Evolutionary conservation across 2,113 vertebrate genomes (phyloP).

Genomic region (Callipepla squamata): DNA sequence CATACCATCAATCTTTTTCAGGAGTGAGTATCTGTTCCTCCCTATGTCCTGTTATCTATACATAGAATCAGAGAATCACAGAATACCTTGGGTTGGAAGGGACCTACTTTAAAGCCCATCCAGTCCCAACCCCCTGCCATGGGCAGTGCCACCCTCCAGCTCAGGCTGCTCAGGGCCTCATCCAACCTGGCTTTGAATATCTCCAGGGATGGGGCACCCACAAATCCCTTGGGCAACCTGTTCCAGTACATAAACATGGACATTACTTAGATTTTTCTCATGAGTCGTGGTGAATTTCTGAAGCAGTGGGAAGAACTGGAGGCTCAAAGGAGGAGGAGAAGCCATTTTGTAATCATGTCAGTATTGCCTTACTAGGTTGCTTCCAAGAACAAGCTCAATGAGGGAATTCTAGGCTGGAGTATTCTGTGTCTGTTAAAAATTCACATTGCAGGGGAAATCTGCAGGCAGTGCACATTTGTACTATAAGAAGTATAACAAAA

Average conservation of each 20-base stretch:
- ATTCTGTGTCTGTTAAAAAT: background rate
- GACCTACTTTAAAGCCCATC: too few species aligned
- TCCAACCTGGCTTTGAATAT: too few species aligned
- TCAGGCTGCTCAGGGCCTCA: too few species aligned
- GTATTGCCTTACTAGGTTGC: background rate
- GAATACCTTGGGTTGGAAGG: too few species aligned
- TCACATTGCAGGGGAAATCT: background rate
- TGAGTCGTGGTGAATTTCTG: background rate
- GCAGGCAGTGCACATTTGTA: fast-evolving
- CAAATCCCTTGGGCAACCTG: too few species aligned
- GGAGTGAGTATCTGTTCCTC: background rate
- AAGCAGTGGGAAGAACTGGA: background rate
- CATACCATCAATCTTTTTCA: background rate
- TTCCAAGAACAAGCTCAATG: background rate
- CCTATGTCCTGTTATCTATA: background rate
- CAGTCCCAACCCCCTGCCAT: too few species aligned
- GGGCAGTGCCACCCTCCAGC: too few species aligned
- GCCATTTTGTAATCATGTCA: background rate
- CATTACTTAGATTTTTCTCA: fast-evolving
- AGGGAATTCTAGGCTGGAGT: background rate
- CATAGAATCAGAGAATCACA: too few species aligned
- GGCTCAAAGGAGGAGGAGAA: background rate
- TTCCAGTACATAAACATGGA: background rate
- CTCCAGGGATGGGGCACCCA: too few species aligned
- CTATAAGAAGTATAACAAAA: background rate